phyloP scores from a whole-genome alignment of 2,797 vertebrate species.

The Neoniphon sammara region DNA sequence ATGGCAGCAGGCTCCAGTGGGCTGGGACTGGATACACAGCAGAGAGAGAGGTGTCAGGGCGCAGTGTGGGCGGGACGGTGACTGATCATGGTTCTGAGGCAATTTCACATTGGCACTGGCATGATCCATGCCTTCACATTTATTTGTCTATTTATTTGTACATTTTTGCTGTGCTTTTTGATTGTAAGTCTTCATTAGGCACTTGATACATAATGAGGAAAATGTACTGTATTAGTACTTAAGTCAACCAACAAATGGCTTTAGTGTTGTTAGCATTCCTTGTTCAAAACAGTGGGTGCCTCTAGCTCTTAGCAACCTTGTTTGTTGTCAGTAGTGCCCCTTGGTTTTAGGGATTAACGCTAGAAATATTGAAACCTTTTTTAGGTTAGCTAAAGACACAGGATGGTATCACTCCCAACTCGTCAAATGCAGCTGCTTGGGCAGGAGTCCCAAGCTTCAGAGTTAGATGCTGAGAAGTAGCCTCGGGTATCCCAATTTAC shows the following conservation, averaged over 20 bases:
- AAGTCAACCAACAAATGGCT: neutral
- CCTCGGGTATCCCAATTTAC: no score
- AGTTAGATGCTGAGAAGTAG: no score
- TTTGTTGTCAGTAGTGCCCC: neutral
- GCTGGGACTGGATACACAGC: neutral
- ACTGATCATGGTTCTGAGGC: neutral
- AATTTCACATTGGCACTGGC: neutral
- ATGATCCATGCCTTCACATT: neutral
- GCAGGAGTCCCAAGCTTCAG: no score
- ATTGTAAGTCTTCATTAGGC: neutral
- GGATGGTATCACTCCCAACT: no score
- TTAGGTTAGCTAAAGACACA: no score
- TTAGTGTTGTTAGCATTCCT: neutral
- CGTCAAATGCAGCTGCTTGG: no score
- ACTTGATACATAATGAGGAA: neutral
- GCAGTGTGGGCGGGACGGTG: neutral
- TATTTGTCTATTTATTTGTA: constrained; percentile 10
- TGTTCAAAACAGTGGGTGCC: neutral
- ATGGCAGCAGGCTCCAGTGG: neutral
- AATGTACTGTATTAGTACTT: neutral
- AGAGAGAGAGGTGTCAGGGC: neutral
- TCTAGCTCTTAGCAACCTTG: neutral
- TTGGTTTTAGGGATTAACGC: neutral
- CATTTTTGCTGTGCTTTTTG: neutral
- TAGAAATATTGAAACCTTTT: neutral